Percentiles rank a stretch among this genome's conserved stretches.
Evolutionary conservation across 2,113 vertebrate genomes (phyloP).

Genomic region (Nymphicus hollandicus): DNA sequence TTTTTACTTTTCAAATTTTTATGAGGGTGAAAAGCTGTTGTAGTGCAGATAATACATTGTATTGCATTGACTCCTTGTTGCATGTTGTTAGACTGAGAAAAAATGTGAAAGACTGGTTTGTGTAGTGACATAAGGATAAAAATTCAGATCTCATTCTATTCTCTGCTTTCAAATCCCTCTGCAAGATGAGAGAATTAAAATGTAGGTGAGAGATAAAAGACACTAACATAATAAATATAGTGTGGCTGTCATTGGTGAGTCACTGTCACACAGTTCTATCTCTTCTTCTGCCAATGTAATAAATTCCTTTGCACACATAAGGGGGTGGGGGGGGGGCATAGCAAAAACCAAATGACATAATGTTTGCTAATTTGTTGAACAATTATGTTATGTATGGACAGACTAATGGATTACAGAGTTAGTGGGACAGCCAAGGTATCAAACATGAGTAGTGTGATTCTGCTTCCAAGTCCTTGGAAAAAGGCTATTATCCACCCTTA

Average conservation of each 20-base stretch:
- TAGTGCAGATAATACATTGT: background rate
- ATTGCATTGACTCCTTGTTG: background rate
- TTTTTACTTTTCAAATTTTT: background rate
- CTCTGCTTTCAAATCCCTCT: background rate
- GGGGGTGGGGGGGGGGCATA: fast-evolving
- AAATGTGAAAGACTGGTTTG: background rate
- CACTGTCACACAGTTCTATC: background rate
- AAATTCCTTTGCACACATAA: background rate
- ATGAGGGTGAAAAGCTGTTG: background rate
- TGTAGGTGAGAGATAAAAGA: background rate
- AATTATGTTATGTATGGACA: background rate
- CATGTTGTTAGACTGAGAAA: background rate
- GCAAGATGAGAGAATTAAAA: background rate
- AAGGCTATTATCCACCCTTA: background rate
- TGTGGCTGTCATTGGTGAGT: background rate
- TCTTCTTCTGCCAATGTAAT: background rate
- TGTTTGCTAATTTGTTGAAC: background rate
- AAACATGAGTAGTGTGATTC: background rate
- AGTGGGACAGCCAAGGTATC: background rate
- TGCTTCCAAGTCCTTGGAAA: background rate
- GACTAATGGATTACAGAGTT: background rate
- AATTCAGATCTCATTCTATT: background rate
- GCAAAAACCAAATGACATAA: background rate
- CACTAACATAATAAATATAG: background rate
- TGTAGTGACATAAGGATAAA: background rate